phyloP scores from a whole-genome alignment of 2,888 invertebrate genomes.

The Ypsolopha sequella region DNA sequence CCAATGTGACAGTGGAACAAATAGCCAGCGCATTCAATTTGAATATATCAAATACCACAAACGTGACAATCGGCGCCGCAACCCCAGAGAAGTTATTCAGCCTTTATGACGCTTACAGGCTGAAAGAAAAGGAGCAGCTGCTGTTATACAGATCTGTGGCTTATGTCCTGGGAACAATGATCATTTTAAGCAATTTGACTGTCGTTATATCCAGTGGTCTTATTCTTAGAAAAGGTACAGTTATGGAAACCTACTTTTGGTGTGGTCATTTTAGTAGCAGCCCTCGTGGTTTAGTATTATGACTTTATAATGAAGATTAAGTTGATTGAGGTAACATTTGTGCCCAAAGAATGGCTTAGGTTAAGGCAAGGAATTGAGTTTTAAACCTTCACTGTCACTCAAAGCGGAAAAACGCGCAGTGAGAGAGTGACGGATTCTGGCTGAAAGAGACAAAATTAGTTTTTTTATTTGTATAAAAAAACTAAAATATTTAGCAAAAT shows the following conservation, averaged over 20 bases:
- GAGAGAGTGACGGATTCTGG: no score
- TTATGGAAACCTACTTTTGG: not conserved
- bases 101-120: conserved; percentile 42
- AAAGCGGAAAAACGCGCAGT: no score
- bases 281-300: not conserved
- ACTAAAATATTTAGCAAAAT: no score
- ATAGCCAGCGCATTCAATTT: conserved; percentile 32
- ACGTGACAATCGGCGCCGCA: conserved; percentile 31
- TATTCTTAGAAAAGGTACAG: conserved; percentile 71
- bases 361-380: no score
- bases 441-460: no score
- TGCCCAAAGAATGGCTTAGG: no score
- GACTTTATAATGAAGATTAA: no score
- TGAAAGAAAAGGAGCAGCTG: conserved; percentile 45
- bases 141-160: conserved; percentile 65
- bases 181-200: conserved; percentile 69
- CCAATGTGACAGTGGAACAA: conserved; percentile 15
- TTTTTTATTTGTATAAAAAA: no score
- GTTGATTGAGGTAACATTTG: no score
- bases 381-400: no score
- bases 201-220: conserved; percentile 77
- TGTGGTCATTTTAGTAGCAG: not conserved
- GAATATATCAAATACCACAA: conserved; percentile 26
- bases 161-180: conserved; percentile 65
- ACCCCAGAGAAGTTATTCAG: conserved; percentile 27